Evolutionary conservation across 2,888 invertebrate species (phyloP).

Genomic region (Hydropsyche betteni): DNA sequence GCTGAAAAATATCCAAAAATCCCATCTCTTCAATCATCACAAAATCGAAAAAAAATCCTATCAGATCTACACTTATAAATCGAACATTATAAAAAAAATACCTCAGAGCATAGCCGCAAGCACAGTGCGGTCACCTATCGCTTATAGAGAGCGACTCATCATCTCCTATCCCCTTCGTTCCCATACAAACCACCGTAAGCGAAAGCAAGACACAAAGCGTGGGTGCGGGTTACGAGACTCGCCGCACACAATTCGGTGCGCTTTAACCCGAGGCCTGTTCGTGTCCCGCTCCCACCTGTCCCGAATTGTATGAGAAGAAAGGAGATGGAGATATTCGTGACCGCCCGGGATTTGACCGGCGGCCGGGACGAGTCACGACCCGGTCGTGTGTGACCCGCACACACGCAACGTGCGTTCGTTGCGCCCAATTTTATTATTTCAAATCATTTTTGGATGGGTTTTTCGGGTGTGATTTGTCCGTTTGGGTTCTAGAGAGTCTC

Average conservation of each 20-base stretch:
- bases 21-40: too few relatives aligned
- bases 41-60: too few relatives aligned
- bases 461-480: neutral
- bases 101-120: slow-evolving; percentile 23
- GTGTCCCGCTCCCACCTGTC: neutral
- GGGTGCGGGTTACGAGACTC: slow-evolving; percentile 45
- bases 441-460: neutral
- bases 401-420: neutral
- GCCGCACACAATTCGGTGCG: slow-evolving; percentile 48
- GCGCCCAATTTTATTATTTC: neutral
- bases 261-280: slow-evolving; percentile 36
- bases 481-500: neutral
- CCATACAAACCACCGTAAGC: slow-evolving; percentile 25
- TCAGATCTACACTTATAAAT: too few relatives aligned
- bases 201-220: slow-evolving; percentile 37
- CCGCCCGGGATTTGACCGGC: slow-evolving; percentile 45
- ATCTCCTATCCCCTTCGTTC: slow-evolving; percentile 39
- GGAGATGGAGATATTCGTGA: slow-evolving; percentile 43
- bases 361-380: slow-evolving; percentile 51
- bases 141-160: slow-evolving; percentile 40
- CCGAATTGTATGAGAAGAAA: slow-evolving; percentile 25
- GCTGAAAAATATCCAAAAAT: too few relatives aligned
- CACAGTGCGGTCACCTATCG: slow-evolving; percentile 39
- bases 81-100: too few relatives aligned
- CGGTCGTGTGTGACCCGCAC: slow-evolving; percentile 40